A percentile compares a stretch with the other conserved stretches of the same genome.
Evolutionary conservation across 2,888 invertebrate species (phyloP).

Genomic region (Clusia tigrina): DNA sequence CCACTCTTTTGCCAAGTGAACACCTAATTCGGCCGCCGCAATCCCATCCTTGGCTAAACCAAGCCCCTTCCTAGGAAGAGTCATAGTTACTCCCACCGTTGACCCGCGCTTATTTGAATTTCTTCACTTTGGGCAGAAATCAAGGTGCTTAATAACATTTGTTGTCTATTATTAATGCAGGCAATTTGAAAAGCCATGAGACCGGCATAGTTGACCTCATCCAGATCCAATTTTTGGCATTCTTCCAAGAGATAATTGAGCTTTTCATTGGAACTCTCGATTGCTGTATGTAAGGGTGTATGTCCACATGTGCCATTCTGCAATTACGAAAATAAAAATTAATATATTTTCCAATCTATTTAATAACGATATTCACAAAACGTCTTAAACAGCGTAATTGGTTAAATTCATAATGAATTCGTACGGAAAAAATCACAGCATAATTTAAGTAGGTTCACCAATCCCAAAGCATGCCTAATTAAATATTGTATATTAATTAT

Average conservation of each 20-base stretch:
- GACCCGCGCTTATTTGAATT: conserved; percentile 65
- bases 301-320: conserved; percentile 82
- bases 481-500: too few species aligned
- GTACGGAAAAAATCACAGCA: too few species aligned
- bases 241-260: conserved; percentile 72
- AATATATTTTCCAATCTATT: not conserved
- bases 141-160: too few species aligned
- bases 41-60: conserved; percentile 64
- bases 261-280: conserved; percentile 71
- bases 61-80: conserved; percentile 66
- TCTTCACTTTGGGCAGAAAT: too few species aligned
- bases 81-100: too few species aligned
- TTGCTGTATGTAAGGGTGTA: conserved; percentile 81
- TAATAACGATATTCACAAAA: too few species aligned
- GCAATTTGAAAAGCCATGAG: conserved; percentile 76
- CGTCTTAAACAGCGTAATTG: too few species aligned
- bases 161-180: conserved; percentile 62
- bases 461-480: too few species aligned
- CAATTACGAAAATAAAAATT: conserved; percentile 22
- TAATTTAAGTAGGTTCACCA: too few species aligned
- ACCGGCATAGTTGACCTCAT: conserved; percentile 74
- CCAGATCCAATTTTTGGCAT: conserved; percentile 68
- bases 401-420: too few species aligned
- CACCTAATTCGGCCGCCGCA: conserved; percentile 64
- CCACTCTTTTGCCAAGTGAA: too few species aligned